Evolutionary conservation across 1,140 invertebrate genomes (phyloP), one percentile per base, ranked within the genome.

Genomic region (Phthorimaea operculella): DNA sequence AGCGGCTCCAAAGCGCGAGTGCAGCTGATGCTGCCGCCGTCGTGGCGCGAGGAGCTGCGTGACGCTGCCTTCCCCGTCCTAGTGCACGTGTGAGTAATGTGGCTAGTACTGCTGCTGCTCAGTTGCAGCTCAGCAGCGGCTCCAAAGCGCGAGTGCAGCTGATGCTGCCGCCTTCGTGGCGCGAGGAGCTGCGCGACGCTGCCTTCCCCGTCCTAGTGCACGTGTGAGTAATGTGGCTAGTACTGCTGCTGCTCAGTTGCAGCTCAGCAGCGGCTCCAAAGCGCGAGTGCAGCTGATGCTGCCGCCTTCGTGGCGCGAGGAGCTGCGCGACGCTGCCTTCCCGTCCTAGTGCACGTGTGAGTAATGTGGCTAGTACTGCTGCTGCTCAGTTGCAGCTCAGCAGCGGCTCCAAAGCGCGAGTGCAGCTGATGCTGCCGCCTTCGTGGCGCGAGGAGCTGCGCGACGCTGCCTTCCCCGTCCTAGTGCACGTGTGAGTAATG

Each of bases 51-150:
- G 74, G 93, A 95, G 71, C 86, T 95, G 6, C 83, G 93, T n/a
- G 93, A 95, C 78, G 93, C 93, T 28, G 92, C 93, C 18, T 95
- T 94, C 85, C 93, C 93, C 8, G 92, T 94, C 9, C 88, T 95
- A 48, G 92, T 95, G 49, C 92, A 95, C 85, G 92, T 95, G 87
- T 92, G 87, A 87, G 90, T 85, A 52, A 28, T 28, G 21, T 28
- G 6, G 21, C 21, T 28, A 6, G 2, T 28, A 28, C 21, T 2
- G 21, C 6, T 2, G 21, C 6, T 6, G 21, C 21, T 28, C 2
- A 28, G 21, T 28, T 94, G 59, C 89, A 91, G 59, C 80, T 94
- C 60, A 88, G 92, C 21, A 92, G 93, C 74, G 92, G 92, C 33
- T 92, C 90, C 72, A 88, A 89, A 62, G 93, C 93, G 8, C 90